A percentile compares a stretch with the other conserved stretches of the same genome.
Evolutionary conservation across 2,797 vertebrate species (phyloP).

Genomic region (Zenarchopterus dispar): DNA sequence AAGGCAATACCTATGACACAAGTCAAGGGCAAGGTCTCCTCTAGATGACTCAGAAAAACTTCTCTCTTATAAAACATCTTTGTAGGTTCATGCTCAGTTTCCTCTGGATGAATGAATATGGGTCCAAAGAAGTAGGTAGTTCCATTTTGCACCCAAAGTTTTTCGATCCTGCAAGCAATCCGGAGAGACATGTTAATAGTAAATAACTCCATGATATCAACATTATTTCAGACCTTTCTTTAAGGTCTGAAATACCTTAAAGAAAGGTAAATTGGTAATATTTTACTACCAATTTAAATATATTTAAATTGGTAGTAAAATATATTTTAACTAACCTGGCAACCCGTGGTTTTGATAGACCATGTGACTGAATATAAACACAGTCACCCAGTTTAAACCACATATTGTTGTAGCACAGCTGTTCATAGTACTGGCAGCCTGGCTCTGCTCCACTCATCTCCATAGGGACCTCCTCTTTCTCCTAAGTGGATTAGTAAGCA

Average conservation of each 20-base stretch:
- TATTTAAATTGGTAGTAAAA: not conserved
- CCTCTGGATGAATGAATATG: conserved; percentile 97
- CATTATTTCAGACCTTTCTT: not conserved
- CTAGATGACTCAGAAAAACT: conserved; percentile 95
- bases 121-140: conserved; percentile 94
- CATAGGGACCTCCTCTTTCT: conserved; percentile 92
- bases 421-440: conserved; percentile 92
- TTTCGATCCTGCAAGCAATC: conserved; percentile 88
- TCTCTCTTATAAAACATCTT: conserved; percentile 99
- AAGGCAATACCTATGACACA: conserved; percentile 88
- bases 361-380: conserved; percentile 94
- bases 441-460: conserved; percentile 93
- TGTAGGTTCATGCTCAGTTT: conserved; percentile 97
- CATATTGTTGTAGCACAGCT: conserved; percentile 90
- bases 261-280: too few species aligned
- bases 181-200: conserved; percentile 6
- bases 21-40: conserved; percentile 93
- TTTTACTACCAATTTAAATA: too few species aligned
- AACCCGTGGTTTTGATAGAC: conserved; percentile 89
- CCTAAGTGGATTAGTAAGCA: conserved; percentile 74
- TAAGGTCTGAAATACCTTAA: too few species aligned
- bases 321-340: conserved; percentile 85
- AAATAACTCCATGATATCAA: not conserved
- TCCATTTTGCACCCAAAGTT: conserved; percentile 95
- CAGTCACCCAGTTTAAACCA: conserved; percentile 97